Evolutionary conservation across 2,113 vertebrate species (phyloP).

Genomic region (Cinclus cinclus): DNA sequence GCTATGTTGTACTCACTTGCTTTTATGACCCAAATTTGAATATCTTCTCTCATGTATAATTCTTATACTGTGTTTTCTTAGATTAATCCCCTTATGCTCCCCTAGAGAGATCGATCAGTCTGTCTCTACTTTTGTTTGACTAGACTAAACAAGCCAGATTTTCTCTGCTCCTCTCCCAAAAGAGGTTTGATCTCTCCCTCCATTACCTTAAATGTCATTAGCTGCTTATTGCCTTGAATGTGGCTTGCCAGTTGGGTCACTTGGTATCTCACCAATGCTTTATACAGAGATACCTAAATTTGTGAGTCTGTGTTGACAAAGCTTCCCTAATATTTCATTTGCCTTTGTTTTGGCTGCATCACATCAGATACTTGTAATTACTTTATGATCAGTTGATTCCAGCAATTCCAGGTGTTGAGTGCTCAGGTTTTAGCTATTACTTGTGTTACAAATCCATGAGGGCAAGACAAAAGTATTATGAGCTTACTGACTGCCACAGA

Average conservation of each 20-base stretch:
- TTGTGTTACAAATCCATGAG: neutral
- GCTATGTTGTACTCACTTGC: neutral
- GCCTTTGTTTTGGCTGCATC: neutral
- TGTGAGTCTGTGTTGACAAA: neutral
- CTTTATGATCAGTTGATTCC: neutral
- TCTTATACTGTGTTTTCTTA: neutral
- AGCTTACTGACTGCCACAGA: neutral
- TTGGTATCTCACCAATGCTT: neutral
- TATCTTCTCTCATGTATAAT: neutral
- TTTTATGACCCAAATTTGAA: neutral
- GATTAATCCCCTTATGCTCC: neutral
- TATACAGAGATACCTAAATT: neutral
- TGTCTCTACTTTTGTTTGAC: neutral
- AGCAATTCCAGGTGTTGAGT: neutral
- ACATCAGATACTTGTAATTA: neutral
- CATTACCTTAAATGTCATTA: neutral
- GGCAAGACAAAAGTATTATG: neutral
- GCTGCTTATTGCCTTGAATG: fast-evolving
- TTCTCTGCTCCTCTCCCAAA: neutral
- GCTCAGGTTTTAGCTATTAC: neutral
- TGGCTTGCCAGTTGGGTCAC: neutral
- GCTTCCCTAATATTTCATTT: neutral
- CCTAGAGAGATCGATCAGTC: neutral
- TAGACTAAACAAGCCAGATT: neutral
- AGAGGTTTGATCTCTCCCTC: neutral